phyloP scores from a whole-genome alignment of 1,140 invertebrate species.

The Plectrocnemia conspersa region DNA sequence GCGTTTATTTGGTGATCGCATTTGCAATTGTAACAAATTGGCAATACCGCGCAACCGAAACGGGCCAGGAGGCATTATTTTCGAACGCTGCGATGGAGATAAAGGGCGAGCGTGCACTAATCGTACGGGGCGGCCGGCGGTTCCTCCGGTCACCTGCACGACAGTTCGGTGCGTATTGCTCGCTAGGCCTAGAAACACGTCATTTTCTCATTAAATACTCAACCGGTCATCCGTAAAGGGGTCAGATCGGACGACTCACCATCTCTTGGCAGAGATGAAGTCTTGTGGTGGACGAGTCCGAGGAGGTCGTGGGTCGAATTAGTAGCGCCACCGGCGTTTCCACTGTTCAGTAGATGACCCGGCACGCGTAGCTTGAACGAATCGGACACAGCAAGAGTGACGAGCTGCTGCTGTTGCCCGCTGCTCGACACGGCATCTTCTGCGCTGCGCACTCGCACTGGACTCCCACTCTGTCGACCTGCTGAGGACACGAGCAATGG shows the following conservation, averaged over 20 bases:
- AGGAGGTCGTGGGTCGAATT: constrained; percentile 8
- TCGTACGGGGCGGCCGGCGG: constrained; percentile 1
- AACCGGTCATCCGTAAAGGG: no score
- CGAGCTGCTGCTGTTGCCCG: constrained; percentile 40
- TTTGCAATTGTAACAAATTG: constrained; percentile 9
- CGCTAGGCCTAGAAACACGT: constrained; percentile 7
- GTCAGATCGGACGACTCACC: no score
- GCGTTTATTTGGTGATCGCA: constrained; percentile 6
- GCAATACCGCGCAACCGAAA: constrained; percentile 11
- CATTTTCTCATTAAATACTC: no score
- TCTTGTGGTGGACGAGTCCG: constrained; percentile 18
- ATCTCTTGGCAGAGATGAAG: constrained; percentile 15
- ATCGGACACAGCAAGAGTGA: constrained; percentile 46
- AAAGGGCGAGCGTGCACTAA: constrained; percentile 7
- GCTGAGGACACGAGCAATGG: constrained; percentile 5
- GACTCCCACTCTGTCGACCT: constrained; percentile 6
- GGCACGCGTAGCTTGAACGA: constrained; percentile 40
- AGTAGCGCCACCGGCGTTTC: background rate
- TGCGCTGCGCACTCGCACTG: constrained; percentile 16
- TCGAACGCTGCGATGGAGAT: constrained; percentile 1
- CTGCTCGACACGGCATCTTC: constrained; percentile 37
- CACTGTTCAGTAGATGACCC: constrained; percentile 7
- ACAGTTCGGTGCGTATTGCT: background rate
- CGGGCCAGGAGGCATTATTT: background rate
- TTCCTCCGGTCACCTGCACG: constrained; percentile 12